Evolutionary conservation across 1,140 invertebrate genomes (phyloP), one percentile per base, ranked within the genome.

Genomic region (Ganaspis sp.): DNA sequence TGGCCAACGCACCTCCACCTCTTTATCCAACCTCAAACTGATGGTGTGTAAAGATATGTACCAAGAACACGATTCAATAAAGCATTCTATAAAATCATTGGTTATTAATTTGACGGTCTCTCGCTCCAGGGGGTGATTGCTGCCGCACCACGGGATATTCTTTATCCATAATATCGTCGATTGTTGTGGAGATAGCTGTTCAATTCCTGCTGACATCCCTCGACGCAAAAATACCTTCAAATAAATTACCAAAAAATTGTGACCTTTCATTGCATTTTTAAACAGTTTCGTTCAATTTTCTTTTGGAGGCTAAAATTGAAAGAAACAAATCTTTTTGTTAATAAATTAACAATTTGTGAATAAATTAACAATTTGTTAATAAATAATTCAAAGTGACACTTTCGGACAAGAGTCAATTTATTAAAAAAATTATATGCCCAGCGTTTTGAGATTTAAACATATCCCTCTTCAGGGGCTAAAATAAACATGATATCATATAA

Each of bases 51-150:
- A 40, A 82, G 84, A 88, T 88, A 87, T 86, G 85, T 86, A 85
- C 81, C 79, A 79, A 58, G 83, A 81, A 84, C 85, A 85, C 85
- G 86, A 89, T 89, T 90, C 86, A 89, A 88, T 88, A 85, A 89
- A 84, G 79, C 86, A 85, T 88, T 88, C 81, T 89, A 89, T 87
- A 87, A 89, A 90, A 90, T 91, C 89, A 91, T 90, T 85, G 87
- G 84, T 90, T 90, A 90, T 91, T 91, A 90, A 91, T 91, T 91
- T 90, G 87, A 90, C 84, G 87, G 85, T 84, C 79, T 81, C 69
- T 74, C 86, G 53, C 88, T 77, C 77, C 87, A 78, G 88, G 87
- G 83, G 87, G 85, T 81, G 81, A 87, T 87, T 85, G 83, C 84
- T 79, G 81, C 34, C 80, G 85, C 86, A 75, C 88, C 82, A 73